phyloP scores from a whole-genome alignment of 2,888 invertebrate species.

The Cataglyphis altisquamis region DNA sequence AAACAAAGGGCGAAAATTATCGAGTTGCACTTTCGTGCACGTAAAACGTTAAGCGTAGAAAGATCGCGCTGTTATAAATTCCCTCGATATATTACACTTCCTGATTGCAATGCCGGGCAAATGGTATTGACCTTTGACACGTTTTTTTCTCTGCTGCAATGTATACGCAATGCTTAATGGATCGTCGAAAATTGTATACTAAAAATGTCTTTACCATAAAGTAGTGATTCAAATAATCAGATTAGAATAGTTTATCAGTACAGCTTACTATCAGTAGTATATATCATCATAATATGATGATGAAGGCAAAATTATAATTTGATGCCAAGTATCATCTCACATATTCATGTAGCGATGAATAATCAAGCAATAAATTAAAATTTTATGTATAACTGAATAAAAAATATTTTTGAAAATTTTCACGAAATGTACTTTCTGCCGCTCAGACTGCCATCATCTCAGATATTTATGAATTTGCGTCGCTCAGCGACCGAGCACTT shows the following conservation, averaged over 20 bases:
- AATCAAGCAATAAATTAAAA: not conserved
- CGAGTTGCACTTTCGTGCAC: not conserved
- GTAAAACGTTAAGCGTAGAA: not conserved
- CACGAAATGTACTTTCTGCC: not conserved
- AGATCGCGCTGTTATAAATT: not conserved
- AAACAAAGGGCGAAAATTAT: not conserved
- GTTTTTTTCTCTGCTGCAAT: conserved; percentile 28
- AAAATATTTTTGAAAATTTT: conserved; percentile 13
- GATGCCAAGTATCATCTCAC: not conserved
- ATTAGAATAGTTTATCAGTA: not conserved
- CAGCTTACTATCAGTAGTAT: not conserved
- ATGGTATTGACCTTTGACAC: conserved; percentile 46
- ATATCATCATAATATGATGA: not conserved
- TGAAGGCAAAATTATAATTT: not conserved
- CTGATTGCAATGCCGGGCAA: conserved; percentile 8
- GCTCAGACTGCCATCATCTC: not conserved
- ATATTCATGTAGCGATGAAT: not conserved
- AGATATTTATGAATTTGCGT: conserved; percentile 55
- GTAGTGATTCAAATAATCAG: not conserved
- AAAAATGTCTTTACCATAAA: not conserved
- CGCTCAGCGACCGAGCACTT: conserved; percentile 31
- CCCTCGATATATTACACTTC: conserved; percentile 11
- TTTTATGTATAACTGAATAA: not conserved
- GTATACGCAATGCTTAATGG: conserved; percentile 37
- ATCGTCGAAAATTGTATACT: not conserved